phyloP scores from a whole-genome alignment of 2,113 vertebrate genomes.

The Tichodroma muraria region DNA sequence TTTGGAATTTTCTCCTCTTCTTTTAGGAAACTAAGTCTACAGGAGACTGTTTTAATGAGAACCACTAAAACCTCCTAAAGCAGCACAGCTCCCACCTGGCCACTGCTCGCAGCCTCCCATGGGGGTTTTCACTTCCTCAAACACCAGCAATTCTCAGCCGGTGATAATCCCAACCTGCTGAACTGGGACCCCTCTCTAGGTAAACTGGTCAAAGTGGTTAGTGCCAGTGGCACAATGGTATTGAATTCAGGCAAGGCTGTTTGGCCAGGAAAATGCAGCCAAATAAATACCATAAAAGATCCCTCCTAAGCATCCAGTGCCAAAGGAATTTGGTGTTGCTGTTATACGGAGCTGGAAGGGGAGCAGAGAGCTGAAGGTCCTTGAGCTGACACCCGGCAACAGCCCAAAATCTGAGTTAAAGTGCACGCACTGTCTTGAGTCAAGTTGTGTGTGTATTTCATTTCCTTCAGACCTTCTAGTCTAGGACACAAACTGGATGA shows the following conservation, averaged over 20 bases:
- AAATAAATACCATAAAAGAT: background rate
- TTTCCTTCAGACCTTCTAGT: background rate
- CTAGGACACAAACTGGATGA: background rate
- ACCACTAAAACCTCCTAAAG: constrained; percentile 7
- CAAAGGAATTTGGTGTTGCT: background rate
- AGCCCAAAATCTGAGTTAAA: background rate
- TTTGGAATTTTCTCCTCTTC: constrained; percentile 19
- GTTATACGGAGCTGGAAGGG: background rate
- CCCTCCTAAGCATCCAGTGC: background rate
- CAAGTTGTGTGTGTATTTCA: background rate
- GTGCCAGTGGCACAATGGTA: background rate
- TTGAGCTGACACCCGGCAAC: background rate
- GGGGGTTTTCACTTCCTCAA: constrained; percentile 33
- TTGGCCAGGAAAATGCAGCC: background rate
- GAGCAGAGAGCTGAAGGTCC: background rate
- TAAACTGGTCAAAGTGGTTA: constrained; percentile 2
- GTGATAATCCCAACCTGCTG: constrained; percentile 22
- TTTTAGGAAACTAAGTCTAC: constrained; percentile 22
- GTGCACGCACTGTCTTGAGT: fast-evolving
- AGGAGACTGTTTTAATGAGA: constrained; percentile 26
- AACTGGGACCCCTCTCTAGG: background rate
- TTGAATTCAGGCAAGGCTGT: background rate
- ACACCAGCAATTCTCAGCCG: background rate
- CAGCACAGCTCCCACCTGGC: constrained; percentile 46
- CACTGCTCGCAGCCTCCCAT: background rate